Base-by-base conservation (phyloP, 2,888 invertebrate genomes). In the Erebia palarica region DNA sequence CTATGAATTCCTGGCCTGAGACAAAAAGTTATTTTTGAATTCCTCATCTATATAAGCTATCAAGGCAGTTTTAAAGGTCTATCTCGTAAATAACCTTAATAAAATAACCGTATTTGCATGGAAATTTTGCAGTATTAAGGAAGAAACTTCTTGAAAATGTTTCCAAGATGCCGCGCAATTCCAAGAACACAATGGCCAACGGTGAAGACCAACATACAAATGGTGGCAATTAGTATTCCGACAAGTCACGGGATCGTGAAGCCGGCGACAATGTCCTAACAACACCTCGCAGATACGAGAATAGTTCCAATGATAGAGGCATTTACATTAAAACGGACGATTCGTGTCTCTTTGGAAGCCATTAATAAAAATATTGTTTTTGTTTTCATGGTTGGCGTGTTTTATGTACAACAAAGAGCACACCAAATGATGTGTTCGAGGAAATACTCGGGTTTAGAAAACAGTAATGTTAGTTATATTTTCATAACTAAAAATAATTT, bases 241-340 rank as follows among this genome's bases (percentile, higher is more conserved):
- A 42, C 59, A 58, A 49, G 72, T 69, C 70, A 69, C 75, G 57
- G 61, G 64, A 60, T 76, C 78, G 74, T 78, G 77, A 78, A 75
- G 71, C 69, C 66, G 70, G 70, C 69, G 73, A 77, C 77, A 77
- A 78, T 76, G 73, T 73, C 60, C 65, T 70, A 55, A 65, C 66
- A 73, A 74, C 69, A 74, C 69, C 70, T 71, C 64, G 69, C 71
- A 68, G 65, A 65, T 70, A 36, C 65, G 51, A 65, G 65, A 75
- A 60, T 61, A 64, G 65, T 16, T 67, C 42, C 67, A 73, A 69
- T 73, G 75, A 69, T 69, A 71, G 44, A 64, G 59, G 70, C 61
- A 77, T 78, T 79, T 77, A 75, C 77, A 79, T 77, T 71, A 78
- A 67, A 79, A 78, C 73, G 53, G 72, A 70, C 63, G 49, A 47